These are phyloP conservation scores for Brachirus orientalis DNA, from an alignment of 2,113 vertebrate genomes.

Conservation along the genomic window DNA sequence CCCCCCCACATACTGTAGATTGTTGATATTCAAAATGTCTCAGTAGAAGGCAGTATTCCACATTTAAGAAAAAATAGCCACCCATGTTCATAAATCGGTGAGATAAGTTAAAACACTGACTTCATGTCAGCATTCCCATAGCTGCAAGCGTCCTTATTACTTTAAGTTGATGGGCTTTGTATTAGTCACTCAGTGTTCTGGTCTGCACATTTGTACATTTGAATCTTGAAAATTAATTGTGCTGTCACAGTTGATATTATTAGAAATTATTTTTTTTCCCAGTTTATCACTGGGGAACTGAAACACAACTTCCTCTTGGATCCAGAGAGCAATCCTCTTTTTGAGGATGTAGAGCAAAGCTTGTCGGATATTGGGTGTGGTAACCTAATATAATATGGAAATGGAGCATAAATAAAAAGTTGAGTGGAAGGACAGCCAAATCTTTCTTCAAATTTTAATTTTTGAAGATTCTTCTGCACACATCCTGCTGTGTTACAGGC, in stretches of 20 bases:
- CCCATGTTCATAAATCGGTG: conserved; percentile 20
- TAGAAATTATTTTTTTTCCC: conserved; percentile 2
- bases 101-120: conserved; percentile 21
- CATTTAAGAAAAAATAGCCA: conserved; percentile 30
- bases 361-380: too few species aligned
- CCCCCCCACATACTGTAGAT: too few species aligned
- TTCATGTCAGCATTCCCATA: conserved; percentile 18
- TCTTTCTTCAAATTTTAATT: too few species aligned
- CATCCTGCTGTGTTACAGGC: too few species aligned
- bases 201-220: conserved; percentile 24
- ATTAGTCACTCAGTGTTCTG: conserved; percentile 10
- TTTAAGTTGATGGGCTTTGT: conserved; percentile 27
- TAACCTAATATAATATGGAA: neutral
- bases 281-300: neutral
- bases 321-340: neutral
- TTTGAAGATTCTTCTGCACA: too few species aligned
- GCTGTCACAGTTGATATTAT: conserved; percentile 7
- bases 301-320: neutral
- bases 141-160: conserved; percentile 8
- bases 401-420: too few species aligned
- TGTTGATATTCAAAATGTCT: conserved; percentile 8
- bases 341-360: neutral
- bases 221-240: conserved; percentile 13
- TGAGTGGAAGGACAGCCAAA: too few species aligned
- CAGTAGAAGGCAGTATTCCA: conserved; percentile 7